phyloP scores from a whole-genome alignment of 2,113 vertebrate species.

The Saimiri boliviensis region DNA sequence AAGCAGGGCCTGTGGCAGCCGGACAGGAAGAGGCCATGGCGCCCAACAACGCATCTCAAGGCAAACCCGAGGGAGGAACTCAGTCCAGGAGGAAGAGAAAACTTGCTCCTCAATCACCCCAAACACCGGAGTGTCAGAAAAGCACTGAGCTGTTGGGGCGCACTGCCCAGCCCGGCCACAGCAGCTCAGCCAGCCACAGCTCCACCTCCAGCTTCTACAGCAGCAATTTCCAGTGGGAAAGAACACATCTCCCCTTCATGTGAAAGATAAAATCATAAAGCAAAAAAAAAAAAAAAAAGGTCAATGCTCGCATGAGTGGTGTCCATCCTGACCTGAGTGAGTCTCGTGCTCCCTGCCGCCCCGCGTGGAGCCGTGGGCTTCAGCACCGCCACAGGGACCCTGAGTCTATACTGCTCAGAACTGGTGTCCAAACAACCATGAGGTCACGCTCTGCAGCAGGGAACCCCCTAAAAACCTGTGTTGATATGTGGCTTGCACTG shows the following conservation, averaged over 20 bases:
- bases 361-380: not conserved
- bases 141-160: not conserved
- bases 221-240: conserved; percentile 53
- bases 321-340: conserved; percentile 58
- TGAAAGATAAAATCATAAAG: not conserved
- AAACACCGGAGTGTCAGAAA: not conserved
- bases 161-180: not conserved
- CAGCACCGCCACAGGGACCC: not conserved
- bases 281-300: not conserved
- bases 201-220: conserved; percentile 43
- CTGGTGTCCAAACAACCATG: not conserved
- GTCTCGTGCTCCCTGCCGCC: not conserved
- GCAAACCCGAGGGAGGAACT: not conserved
- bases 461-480: not conserved
- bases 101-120: not conserved
- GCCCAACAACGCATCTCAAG: not conserved
- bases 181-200: not conserved
- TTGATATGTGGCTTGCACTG: not conserved
- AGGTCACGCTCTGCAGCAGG: not conserved
- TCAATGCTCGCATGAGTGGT: not conserved
- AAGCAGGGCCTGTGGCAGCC: not conserved
- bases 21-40: not conserved
- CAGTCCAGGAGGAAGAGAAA: not conserved
- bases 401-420: not conserved
- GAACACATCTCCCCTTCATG: not conserved